Base-by-base conservation (phyloP, 2,797 vertebrate genomes). In the Anniella stebbinsi region DNA sequence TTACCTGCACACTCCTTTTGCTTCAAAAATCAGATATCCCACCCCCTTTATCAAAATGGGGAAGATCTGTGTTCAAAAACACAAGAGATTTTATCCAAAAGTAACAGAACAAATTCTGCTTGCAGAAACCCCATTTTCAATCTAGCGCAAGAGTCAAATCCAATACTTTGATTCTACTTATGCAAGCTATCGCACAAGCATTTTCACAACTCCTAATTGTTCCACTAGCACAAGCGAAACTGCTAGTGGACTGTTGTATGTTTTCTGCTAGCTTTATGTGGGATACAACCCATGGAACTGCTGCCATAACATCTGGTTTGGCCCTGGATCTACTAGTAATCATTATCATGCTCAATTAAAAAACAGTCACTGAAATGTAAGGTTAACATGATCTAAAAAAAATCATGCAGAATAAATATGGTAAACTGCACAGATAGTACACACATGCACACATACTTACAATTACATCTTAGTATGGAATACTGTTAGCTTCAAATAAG, bases 341-440 rank as follows among this genome's bases (percentile, higher is more conserved):
- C 86, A 93, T 73, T 90, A 92, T 11, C 70, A 89, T 91, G 78
- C 94, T 96, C 94, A 93, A 90, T 91, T 94, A 95, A 94, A 94
- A 83, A 95, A 86, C 88, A 77, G 88, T 95, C 84, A 87, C 93
- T 92, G 92, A 95, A 94, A 89, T 92, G 94, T 92, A 95, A 87
- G 85, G 51, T n/a, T 72, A 89, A 96, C 88, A 51, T 91, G 94
- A 94, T 94, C 93, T 87, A 94, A 92, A 90, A 88, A 41, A 91
- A 83, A 84, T 91, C 97, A 97, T 97, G 97, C 97, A 96, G 95
- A 95, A 93, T 69, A 93, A 45, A 94, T 92, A 95, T 81, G 45
- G 91, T 41, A 86, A 57, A 84, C 92, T 95, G 96, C 87, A 88
- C 1, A 89, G 92, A 92, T 21, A 78, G 30, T 95, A 92, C 91